phyloP scores from a whole-genome alignment of 2,113 vertebrate genomes.

The Cebus imitator region DNA sequence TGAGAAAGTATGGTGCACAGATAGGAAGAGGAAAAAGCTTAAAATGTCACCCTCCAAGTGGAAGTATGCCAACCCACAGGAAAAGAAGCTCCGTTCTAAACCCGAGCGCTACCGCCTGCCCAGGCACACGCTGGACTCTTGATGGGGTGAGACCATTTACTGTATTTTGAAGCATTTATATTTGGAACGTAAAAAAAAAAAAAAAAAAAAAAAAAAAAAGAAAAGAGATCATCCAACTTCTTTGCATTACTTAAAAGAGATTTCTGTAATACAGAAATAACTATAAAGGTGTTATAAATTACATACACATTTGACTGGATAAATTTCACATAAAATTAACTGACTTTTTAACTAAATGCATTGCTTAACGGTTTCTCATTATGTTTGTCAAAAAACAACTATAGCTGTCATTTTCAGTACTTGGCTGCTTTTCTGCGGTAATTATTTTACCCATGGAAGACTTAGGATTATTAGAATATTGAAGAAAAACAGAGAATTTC shows the following conservation, averaged over 20 bases:
- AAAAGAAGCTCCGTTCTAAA: conserved; percentile 85
- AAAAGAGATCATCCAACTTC: conserved; percentile 39
- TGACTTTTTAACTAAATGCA: conserved; percentile 52
- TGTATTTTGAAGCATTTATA: conserved; percentile 52
- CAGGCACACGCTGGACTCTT: conserved; percentile 88
- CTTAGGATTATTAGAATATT: conserved; percentile 56
- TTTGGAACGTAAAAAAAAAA: conserved; percentile 52
- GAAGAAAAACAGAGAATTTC: conserved; percentile 67
- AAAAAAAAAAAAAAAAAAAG: not conserved
- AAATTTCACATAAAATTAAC: conserved; percentile 57
- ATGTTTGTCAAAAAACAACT: conserved; percentile 58
- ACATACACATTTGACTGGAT: conserved; percentile 67
- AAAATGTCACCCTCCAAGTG: conserved; percentile 90
- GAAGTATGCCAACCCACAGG: conserved; percentile 87
- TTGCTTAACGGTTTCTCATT: conserved; percentile 57
- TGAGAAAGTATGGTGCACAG: conserved; percentile 96
- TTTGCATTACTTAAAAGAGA: conserved; percentile 59
- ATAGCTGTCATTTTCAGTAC: conserved; percentile 64
- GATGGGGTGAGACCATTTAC: conserved; percentile 63
- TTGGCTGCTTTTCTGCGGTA: conserved; percentile 73
- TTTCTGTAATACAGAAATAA: conserved; percentile 79
- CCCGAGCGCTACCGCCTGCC: conserved; percentile 90
- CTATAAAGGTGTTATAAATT: conserved; percentile 78
- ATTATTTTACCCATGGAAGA: conserved; percentile 58
- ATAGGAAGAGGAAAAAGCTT: conserved; percentile 93